Percentiles rank a stretch among this genome's conserved stretches.
Conservation (phyloP, 2,888 invertebrate genomes). For the Drosophila quasianomalipes region DNA sequence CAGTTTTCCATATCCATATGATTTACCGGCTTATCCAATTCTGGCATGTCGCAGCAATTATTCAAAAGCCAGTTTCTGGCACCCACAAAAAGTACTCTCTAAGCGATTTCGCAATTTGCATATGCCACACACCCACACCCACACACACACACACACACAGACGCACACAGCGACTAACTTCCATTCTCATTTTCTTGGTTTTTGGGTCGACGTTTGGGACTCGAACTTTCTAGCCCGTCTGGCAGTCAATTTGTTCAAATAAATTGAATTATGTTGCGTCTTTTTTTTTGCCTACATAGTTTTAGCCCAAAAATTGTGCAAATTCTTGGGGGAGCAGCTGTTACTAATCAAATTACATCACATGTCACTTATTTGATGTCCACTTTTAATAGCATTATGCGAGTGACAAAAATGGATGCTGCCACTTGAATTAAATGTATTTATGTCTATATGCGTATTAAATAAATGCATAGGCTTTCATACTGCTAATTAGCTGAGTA, state of each 20-base stretch:
- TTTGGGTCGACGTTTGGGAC: slow-evolving; percentile 40
- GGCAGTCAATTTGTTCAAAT: slow-evolving; percentile 76
- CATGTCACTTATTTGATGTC: slow-evolving; percentile 44
- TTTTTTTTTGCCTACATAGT: slow-evolving; percentile 33
- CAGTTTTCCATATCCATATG: slow-evolving; percentile 31
- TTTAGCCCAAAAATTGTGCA: slow-evolving; percentile 40
- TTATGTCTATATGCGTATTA: background rate
- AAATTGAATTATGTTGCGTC: slow-evolving; percentile 72
- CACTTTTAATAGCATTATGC: slow-evolving; percentile 30
- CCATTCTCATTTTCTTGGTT: slow-evolving; percentile 36
- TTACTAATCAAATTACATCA: slow-evolving; percentile 52
- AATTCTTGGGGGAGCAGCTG: slow-evolving; percentile 35
- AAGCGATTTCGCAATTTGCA: slow-evolving; percentile 79
- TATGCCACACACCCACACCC: slow-evolving; percentile 52
- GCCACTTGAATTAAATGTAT: background rate
- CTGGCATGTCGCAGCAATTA: slow-evolving; percentile 56
- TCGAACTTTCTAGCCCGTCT: slow-evolving; percentile 44
- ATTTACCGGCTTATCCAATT: slow-evolving; percentile 32
- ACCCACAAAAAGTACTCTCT: slow-evolving; percentile 58
- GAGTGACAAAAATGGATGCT: slow-evolving; percentile 8
- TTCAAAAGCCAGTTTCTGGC: slow-evolving; percentile 59
- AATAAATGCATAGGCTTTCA: background rate
- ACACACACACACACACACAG: background rate
- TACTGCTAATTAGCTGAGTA: slow-evolving; percentile 17
- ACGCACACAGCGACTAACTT: slow-evolving; percentile 6